These are phyloP conservation scores for Parnassius mnemosyne DNA, from an alignment of 2,888 invertebrate genomes.

Conservation along the genomic window DNA sequence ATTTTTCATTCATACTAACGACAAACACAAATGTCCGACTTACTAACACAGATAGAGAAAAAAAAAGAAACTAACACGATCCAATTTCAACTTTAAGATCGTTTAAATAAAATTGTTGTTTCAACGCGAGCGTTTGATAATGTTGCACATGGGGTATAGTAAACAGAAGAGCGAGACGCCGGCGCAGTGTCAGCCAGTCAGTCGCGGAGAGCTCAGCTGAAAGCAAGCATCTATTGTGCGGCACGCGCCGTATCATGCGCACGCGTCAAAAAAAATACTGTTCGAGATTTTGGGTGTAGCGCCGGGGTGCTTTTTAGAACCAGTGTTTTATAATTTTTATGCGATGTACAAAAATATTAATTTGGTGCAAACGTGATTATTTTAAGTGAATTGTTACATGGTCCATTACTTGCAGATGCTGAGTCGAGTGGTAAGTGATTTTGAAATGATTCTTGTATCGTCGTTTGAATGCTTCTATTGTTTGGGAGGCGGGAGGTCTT, in stretches of 20 bases:
- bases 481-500: slow-evolving; percentile 50
- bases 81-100: slow-evolving; percentile 32
- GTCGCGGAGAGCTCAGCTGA: slow-evolving; percentile 56
- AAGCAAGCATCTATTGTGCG: slow-evolving; percentile 57
- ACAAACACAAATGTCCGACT: slow-evolving; percentile 73
- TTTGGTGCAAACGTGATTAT: slow-evolving; percentile 45
- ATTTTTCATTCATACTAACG: slow-evolving; percentile 77
- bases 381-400: slow-evolving; percentile 50
- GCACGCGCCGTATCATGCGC: slow-evolving; percentile 55
- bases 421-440: slow-evolving; percentile 71
- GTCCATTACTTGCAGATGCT: slow-evolving; percentile 62
- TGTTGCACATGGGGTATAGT: slow-evolving; percentile 71
- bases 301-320: slow-evolving; percentile 57
- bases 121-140: slow-evolving; percentile 49
- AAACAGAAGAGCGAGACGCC: slow-evolving; percentile 62
- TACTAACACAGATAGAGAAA: slow-evolving; percentile 70
- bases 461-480: slow-evolving; percentile 69
- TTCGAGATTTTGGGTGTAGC: slow-evolving; percentile 54
- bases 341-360: slow-evolving; percentile 36
- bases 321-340: slow-evolving; percentile 50
- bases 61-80: slow-evolving; percentile 22
- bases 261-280: slow-evolving; percentile 60
- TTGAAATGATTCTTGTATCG: slow-evolving; percentile 52
- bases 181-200: slow-evolving; percentile 56
- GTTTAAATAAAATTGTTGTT: slow-evolving; percentile 39